Evolutionary conservation across 64 coral and sea anemone species (phyloP).

Genomic region (Pachyseris speciosa): DNA sequence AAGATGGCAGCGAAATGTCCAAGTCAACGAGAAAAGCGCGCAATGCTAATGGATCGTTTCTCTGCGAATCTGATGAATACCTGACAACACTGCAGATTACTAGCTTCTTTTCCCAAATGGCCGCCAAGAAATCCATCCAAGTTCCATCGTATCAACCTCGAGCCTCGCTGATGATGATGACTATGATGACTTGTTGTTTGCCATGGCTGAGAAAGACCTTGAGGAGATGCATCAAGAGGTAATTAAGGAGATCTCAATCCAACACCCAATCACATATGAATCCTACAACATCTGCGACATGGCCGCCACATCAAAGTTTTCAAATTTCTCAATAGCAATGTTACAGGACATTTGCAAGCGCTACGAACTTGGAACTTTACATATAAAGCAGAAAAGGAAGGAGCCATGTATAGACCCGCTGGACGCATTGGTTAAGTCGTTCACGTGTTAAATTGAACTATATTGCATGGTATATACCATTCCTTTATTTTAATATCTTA

Average conservation of each 20-base stretch:
- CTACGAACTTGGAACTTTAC: slow-evolving; percentile 50
- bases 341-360: slow-evolving; percentile 68
- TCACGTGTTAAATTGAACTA: slow-evolving; percentile 1
- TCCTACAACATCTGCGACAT: slow-evolving; percentile 63
- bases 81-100: slow-evolving; percentile 10
- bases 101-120: slow-evolving; percentile 21
- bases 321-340: slow-evolving; percentile 57
- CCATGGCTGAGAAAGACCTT: no score
- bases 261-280: no score
- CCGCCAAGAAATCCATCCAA: slow-evolving; percentile 9
- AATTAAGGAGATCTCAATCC: background rate
- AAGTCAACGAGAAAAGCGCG: slow-evolving; percentile 24
- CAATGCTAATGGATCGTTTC: slow-evolving; percentile 13
- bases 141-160: slow-evolving; percentile 4
- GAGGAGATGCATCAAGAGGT: no score
- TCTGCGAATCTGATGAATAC: slow-evolving; percentile 53
- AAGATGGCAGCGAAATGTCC: background rate
- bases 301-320: slow-evolving; percentile 49
- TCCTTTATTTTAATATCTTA: no score
- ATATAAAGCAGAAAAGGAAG: slow-evolving; percentile 64
- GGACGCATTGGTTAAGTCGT: background rate
- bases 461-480: no score
- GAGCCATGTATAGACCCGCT: slow-evolving; percentile 33
- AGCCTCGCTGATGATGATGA: no score
- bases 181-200: no score